These are phyloP conservation scores for Ciconia nigra DNA, from an alignment of 2,797 vertebrate genomes.

Conservation along the genomic window DNA sequence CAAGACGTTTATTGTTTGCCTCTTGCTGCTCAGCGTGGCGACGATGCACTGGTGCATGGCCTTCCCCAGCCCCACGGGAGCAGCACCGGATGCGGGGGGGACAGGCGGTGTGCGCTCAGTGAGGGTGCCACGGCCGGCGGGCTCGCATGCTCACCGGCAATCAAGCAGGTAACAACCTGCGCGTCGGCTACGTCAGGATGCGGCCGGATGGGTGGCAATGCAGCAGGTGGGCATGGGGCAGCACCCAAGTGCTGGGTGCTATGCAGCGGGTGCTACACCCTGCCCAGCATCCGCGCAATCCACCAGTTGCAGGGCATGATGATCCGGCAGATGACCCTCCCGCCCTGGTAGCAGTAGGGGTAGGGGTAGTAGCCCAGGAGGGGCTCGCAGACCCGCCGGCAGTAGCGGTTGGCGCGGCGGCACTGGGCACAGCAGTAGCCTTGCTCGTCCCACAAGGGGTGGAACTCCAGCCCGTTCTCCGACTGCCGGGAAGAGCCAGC, in stretches of 20 bases:
- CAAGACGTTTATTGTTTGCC: slow-evolving; percentile 46
- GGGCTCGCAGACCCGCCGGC: slow-evolving; percentile 89
- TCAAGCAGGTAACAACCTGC: neutral
- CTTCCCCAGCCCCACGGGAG: neutral
- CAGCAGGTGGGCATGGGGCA: accelerated
- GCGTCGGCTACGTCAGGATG: neutral
- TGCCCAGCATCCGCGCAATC: slow-evolving; percentile 93
- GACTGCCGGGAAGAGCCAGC: slow-evolving; percentile 76
- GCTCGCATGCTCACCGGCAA: neutral
- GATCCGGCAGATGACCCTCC: slow-evolving; percentile 90
- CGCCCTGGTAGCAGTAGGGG: slow-evolving; percentile 95
- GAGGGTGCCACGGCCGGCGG: neutral
- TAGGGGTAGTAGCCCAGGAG: slow-evolving; percentile 91
- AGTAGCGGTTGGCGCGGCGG: slow-evolving; percentile 89
- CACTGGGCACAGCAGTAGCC: slow-evolving; percentile 93
- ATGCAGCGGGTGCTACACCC: slow-evolving; percentile 71
- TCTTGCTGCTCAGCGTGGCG: neutral
- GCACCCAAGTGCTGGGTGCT: neutral
- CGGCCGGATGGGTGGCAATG: accelerated
- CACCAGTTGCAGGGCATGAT: slow-evolving; percentile 99
- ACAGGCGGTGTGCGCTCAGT: accelerated
- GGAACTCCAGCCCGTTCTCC: slow-evolving; percentile 87
- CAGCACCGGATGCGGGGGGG: accelerated
- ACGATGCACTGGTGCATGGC: accelerated
- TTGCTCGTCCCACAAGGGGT: slow-evolving; percentile 86